Evolutionary conservation across 2,888 invertebrate species (phyloP).

Genomic region (Chrysodeixis includens): DNA sequence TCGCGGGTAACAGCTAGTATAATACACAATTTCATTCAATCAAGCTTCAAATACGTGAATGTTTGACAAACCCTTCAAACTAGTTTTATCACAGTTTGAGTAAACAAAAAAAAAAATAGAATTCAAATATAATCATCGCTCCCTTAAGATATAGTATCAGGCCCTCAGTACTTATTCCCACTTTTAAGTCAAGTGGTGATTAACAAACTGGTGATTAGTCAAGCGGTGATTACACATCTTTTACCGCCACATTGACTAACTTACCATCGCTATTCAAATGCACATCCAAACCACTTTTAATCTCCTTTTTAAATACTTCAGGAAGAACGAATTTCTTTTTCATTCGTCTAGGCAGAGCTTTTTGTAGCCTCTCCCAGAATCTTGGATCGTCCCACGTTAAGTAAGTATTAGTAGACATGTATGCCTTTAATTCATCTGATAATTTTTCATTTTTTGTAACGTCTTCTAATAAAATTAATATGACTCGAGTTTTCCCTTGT

Average conservation of each 20-base stretch:
- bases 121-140: not conserved
- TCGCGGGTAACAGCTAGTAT: no score
- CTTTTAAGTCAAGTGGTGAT: not conserved
- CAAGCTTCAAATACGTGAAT: no score
- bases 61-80: no score
- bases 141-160: not conserved
- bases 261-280: constrained; percentile 41
- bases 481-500: constrained; percentile 90
- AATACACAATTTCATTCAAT: no score
- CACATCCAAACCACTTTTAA: constrained; percentile 27
- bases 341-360: constrained; percentile 88
- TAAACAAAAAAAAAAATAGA: not conserved
- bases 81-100: no score
- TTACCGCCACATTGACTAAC: constrained; percentile 31
- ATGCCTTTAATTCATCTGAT: constrained; percentile 86
- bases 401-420: constrained; percentile 94
- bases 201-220: no score
- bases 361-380: constrained; percentile 94
- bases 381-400: constrained; percentile 94
- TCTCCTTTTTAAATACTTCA: constrained; percentile 9
- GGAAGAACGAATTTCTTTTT: constrained; percentile 38
- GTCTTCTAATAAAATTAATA: constrained; percentile 90
- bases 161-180: not conserved
- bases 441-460: constrained; percentile 85
- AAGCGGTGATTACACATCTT: constrained; percentile 6